Conservation (phyloP, 2,113 vertebrate genomes). For the Aix galericulata region DNA sequence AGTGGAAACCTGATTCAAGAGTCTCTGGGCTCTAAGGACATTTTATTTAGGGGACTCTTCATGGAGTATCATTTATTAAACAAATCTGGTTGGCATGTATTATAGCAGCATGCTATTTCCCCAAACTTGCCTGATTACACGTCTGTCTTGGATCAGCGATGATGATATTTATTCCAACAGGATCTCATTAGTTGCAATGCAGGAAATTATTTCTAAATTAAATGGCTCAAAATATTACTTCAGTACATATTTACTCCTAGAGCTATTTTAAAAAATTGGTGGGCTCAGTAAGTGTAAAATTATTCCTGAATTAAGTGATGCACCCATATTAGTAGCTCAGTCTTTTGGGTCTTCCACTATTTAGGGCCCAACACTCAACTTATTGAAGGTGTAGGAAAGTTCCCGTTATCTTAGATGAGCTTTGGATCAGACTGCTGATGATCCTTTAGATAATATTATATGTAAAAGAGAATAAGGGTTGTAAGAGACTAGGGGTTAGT, state of each 20-base stretch:
- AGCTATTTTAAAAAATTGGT: background rate
- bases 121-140: background rate
- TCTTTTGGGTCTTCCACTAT: background rate
- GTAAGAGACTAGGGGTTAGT: background rate
- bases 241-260: background rate
- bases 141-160: constrained; percentile 5
- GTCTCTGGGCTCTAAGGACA: background rate
- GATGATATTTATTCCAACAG: constrained; percentile 17
- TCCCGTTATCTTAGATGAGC: background rate
- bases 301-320: background rate
- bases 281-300: background rate
- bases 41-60: background rate
- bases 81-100: background rate
- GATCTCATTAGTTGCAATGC: constrained; percentile 26
- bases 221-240: background rate
- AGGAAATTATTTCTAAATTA: constrained; percentile 37
- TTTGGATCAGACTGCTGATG: background rate
- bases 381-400: background rate
- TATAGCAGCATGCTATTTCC: background rate
- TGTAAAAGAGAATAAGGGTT: background rate
- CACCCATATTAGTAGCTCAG: background rate
- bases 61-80: background rate
- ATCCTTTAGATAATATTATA: background rate
- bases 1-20: background rate
- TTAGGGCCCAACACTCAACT: background rate